Evolutionary conservation across 2,888 invertebrate genomes (phyloP), one percentile per base, ranked within the genome.

Genomic region (Abscondita cerata): DNA sequence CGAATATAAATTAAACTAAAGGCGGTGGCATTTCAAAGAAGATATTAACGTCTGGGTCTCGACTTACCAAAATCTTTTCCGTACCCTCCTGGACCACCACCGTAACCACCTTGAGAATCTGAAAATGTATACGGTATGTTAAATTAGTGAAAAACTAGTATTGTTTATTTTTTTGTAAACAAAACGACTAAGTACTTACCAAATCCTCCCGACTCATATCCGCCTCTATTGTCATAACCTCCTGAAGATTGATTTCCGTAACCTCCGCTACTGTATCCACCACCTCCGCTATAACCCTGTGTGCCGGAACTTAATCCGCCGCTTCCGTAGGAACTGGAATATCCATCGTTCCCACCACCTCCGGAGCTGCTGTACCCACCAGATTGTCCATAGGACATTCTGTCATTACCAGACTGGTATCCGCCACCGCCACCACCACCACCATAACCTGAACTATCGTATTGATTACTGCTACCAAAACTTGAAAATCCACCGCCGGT

Each of bases 21-120:
- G 16, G 33, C 25, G 44, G 46, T 50, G 41, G 36, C 20, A 16
- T 33, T 52, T 51, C 34, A 57, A 52, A 51, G 57, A 44, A 52
- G 58, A 11, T 58, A 58, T 59, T 47, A 44, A 52, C 52, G 59
- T 52, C 59, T 59, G 3, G 59, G 52, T 47, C 59, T 52, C 31
- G 54, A 68, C 68, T 68, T 68, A 68, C 70, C 70, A 65, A 68
- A 70, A 52, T 70, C 70, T 62, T 65, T 68, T 53, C 65, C 65
- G 44, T 66, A 67, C 50, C 64, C 67, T 36, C 66, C 66, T 31
- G 64, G 66, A 40, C 68, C 67, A 25, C 62, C 62, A 48, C 67
- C 67, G 40, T 62, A 67, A 52, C 67, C 67, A 34, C 70, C 70
- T 66, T 70, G 70, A 46, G 70, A 52, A 58, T 70, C 70, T 70